phyloP scores from a whole-genome alignment of 2,888 invertebrate genomes.

The Cosmia trapezina region DNA sequence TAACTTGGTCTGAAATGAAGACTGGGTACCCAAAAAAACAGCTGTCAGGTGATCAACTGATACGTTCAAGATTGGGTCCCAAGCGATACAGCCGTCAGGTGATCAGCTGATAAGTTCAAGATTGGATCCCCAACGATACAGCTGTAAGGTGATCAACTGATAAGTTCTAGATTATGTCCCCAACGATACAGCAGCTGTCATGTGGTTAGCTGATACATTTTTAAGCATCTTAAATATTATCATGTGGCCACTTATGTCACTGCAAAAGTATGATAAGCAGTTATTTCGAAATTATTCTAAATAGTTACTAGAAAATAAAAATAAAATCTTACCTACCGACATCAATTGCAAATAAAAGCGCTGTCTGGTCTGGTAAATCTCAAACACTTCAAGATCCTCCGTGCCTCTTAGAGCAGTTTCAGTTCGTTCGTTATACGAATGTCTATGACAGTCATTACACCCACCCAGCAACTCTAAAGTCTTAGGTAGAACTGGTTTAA shows the following conservation, averaged over 20 bases:
- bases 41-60: background rate
- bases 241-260: conserved; percentile 4
- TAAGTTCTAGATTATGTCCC: conserved; percentile 10
- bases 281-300: background rate
- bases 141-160: background rate
- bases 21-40: background rate
- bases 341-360: background rate
- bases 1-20: background rate
- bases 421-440: background rate
- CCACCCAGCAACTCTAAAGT: background rate
- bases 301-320: background rate
- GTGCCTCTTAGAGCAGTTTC: background rate
- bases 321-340: background rate
- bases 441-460: conserved; percentile 5
- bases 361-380: background rate
- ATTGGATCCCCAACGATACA: background rate
- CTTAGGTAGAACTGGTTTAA: background rate
- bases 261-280: background rate
- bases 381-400: background rate
- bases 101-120: too few relatives aligned
- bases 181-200: conserved; percentile 3
- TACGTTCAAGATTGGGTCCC: conserved; percentile 12
- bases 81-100: conserved; percentile 1
- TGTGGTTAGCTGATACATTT: conserved; percentile 21
- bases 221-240: conserved; percentile 15